Evolutionary conservation across 2,113 vertebrate genomes (phyloP).

Genomic region (Charina bottae): DNA sequence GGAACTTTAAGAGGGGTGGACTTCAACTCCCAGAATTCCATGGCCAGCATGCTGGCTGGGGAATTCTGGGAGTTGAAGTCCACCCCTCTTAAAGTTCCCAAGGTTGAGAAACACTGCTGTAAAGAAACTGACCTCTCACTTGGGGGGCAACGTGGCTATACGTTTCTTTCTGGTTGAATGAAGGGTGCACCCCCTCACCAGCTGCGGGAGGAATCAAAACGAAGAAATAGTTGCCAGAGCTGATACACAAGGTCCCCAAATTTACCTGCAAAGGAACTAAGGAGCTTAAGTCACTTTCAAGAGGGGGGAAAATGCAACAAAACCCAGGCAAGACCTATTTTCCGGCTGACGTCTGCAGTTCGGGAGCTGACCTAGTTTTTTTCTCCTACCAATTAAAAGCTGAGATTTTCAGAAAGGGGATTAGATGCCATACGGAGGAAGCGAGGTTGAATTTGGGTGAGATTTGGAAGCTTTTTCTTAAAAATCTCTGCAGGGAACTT

Average conservation of each 20-base stretch:
- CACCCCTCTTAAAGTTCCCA: too few relatives aligned
- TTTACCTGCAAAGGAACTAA: too few relatives aligned
- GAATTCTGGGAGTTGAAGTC: too few relatives aligned
- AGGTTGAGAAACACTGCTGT: background rate
- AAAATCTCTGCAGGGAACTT: background rate
- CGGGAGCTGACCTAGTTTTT: conserved; percentile 40
- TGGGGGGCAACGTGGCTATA: background rate
- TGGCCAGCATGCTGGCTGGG: too few relatives aligned
- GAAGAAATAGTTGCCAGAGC: background rate
- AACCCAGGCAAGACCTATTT: background rate
- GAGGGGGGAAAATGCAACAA: fast-evolving
- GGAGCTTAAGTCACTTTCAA: conserved; percentile 33
- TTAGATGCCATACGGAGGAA: background rate
- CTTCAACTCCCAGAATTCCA: too few relatives aligned
- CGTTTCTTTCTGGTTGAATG: background rate
- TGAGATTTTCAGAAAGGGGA: conserved; percentile 1
- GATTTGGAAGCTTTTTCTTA: conserved; percentile 20
- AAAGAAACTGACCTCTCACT: background rate
- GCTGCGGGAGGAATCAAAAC: background rate
- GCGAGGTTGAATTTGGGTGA: conserved; percentile 21
- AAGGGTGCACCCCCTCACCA: fast-evolving
- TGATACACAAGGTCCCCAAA: background rate
- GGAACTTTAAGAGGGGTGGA: too few relatives aligned
- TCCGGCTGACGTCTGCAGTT: conserved; percentile 20
- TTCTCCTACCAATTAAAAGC: conserved; percentile 20